Percentiles rank a stretch among this genome's conserved stretches.
These are phyloP conservation scores for Kryptolebias ocellatus DNA, from an alignment of 2,797 vertebrate species.

Conservation along the genomic window DNA sequence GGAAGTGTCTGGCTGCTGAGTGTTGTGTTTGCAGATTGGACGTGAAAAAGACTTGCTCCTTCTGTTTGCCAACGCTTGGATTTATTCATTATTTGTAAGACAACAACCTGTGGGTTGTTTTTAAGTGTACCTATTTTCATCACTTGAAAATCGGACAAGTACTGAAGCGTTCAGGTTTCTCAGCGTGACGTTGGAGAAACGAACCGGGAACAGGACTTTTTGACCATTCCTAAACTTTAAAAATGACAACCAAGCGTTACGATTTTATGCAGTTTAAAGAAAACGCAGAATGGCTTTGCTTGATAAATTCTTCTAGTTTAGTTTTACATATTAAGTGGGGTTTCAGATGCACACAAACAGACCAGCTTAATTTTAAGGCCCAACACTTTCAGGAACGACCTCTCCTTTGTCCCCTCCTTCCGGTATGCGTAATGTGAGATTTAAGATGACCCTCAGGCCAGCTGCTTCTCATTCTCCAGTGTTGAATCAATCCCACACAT, in stretches of 20 bases:
- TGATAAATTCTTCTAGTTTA: not conserved
- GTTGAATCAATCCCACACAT: constrained; percentile 64
- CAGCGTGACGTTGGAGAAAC: not conserved
- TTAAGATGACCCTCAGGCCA: constrained; percentile 75
- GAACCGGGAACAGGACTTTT: not conserved
- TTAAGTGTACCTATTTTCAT: not conserved
- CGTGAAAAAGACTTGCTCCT: constrained; percentile 31
- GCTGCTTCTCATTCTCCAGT: constrained; percentile 70
- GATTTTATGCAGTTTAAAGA: too few species aligned
- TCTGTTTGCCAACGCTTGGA: constrained; percentile 28
- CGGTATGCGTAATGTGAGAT: constrained; percentile 76
- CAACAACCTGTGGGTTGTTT: not conserved
- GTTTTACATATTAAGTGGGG: not conserved
- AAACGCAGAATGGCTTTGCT: too few species aligned
- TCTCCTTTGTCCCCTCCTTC: constrained; percentile 30
- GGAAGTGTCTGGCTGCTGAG: constrained; percentile 63
- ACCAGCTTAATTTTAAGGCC: constrained; percentile 34
- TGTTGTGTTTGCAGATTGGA: constrained; percentile 58
- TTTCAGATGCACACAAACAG: constrained; percentile 35
- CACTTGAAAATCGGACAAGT: not conserved
- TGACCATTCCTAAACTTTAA: not conserved
- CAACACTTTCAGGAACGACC: constrained; percentile 50
- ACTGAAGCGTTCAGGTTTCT: not conserved
- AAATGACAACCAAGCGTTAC: not conserved
- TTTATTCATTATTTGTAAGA: constrained; percentile 16